These are phyloP conservation scores for Caenorhabditis angaria DNA, from an alignment of 2,888 invertebrate genomes.

Conservation along the genomic window DNA sequence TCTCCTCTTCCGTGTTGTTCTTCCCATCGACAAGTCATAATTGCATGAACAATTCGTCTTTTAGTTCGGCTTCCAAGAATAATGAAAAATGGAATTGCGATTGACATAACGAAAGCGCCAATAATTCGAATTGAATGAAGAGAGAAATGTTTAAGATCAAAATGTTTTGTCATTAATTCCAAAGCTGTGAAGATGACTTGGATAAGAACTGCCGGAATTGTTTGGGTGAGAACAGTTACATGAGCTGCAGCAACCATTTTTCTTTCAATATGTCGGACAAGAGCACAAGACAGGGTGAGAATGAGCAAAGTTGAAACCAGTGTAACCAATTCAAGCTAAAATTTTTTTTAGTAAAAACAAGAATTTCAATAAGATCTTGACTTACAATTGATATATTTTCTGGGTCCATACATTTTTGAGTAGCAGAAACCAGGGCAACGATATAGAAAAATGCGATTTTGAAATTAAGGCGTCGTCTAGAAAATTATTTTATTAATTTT, in stretches of 20 bases:
- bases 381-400: background rate
- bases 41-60: slow-evolving; percentile 3
- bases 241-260: slow-evolving; percentile 6
- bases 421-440: slow-evolving; percentile 14
- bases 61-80: slow-evolving; percentile 25
- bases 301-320: slow-evolving; percentile 6
- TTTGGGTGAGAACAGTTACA: slow-evolving; percentile 25
- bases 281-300: slow-evolving; percentile 5
- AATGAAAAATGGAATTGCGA: slow-evolving; percentile 20
- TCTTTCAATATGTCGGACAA: slow-evolving; percentile 23
- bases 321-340: slow-evolving; percentile 18
- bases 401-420: slow-evolving; percentile 5
- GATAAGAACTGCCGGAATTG: slow-evolving; percentile 17
- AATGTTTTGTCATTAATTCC: slow-evolving; percentile 5
- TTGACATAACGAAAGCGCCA: slow-evolving; percentile 10
- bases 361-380: slow-evolving; percentile 2
- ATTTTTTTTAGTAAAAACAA: slow-evolving; percentile 13
- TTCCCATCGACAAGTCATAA: slow-evolving; percentile 21
- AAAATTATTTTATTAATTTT: slow-evolving; percentile 4
- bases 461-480: slow-evolving; percentile 15
- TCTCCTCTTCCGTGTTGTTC: slow-evolving; percentile 9
- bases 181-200: slow-evolving; percentile 10
- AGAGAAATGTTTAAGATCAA: background rate
- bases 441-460: slow-evolving; percentile 11
- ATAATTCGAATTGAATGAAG: slow-evolving; percentile 3